Conservation (phyloP, 2,113 vertebrate species). For the Melanocharis versteri region DNA sequence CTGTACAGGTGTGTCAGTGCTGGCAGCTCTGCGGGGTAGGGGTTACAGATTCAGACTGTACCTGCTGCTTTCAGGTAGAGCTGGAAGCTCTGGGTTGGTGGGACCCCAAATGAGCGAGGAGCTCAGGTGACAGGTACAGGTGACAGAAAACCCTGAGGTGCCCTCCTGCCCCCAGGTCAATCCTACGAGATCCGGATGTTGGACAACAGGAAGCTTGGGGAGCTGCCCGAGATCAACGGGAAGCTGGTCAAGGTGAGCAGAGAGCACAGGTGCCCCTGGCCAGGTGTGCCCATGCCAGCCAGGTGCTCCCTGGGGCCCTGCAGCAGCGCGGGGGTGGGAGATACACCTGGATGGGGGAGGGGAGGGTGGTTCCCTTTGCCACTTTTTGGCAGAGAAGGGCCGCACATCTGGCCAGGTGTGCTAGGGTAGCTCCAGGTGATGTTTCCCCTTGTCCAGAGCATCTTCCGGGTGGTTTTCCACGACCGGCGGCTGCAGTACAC, state of each 20-base stretch:
- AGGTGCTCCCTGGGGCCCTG: rapidly evolving
- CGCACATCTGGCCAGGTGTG: not conserved
- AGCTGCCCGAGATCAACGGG: slow-evolving; percentile 92
- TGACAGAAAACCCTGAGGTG: not conserved
- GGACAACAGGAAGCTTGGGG: slow-evolving; percentile 96
- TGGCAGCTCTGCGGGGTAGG: rapidly evolving
- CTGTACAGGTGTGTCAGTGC: not conserved
- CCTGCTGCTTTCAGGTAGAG: not conserved
- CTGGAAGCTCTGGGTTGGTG: not conserved
- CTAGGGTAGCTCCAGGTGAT: not conserved
- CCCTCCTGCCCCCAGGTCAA: slow-evolving; percentile 79
- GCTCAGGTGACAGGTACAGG: not conserved
- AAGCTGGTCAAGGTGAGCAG: slow-evolving; percentile 93
- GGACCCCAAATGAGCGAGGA: rapidly evolving
- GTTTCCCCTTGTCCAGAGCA: slow-evolving; percentile 76
- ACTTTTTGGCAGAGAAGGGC: not conserved
- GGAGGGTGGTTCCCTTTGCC: no score
- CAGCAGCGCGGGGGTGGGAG: not conserved
- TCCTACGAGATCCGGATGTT: slow-evolving; percentile 98
- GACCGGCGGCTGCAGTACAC: slow-evolving; percentile 95
- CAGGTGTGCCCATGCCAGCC: not conserved
- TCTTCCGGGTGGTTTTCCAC: slow-evolving; percentile 95
- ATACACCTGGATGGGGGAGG: not conserved
- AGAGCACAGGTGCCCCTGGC: rapidly evolving
- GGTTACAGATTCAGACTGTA: not conserved